Evolutionary conservation across 2,888 invertebrate species (phyloP).

Genomic region (Neoitamus cyanurus): DNA sequence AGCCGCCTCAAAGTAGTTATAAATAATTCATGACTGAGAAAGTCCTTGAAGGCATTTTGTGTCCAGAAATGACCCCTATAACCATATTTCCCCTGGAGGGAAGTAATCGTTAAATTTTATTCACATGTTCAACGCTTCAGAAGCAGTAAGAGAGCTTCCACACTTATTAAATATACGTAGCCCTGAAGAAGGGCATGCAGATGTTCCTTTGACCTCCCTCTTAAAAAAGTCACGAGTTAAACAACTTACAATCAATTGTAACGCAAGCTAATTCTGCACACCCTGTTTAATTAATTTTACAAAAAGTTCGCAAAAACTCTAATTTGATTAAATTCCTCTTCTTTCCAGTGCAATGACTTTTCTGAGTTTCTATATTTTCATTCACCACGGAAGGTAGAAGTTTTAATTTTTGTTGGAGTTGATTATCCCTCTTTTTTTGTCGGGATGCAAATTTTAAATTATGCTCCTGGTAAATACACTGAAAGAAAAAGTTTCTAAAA

Average conservation of each 20-base stretch:
- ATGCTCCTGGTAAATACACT: too few species aligned
- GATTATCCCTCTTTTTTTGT: not conserved
- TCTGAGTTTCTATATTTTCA: not conserved
- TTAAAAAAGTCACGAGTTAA: not conserved
- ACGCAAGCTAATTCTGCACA: not conserved
- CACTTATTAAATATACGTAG: not conserved
- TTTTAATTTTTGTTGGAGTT: not conserved
- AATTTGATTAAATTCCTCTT: not conserved
- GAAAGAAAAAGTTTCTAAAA: too few species aligned
- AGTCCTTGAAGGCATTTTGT: not conserved
- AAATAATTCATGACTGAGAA: conserved; percentile 1
- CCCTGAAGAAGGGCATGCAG: not conserved
- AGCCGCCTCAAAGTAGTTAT: not conserved
- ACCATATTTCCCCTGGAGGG: not conserved
- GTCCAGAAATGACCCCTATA: not conserved
- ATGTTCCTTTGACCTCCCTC: not conserved
- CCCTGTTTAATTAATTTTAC: not conserved
- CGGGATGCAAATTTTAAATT: too few species aligned
- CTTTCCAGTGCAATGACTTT: not conserved
- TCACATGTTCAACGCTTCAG: not conserved
- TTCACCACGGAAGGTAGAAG: not conserved
- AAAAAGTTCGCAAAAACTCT: not conserved
- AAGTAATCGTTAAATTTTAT: not conserved
- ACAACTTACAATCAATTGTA: not conserved
- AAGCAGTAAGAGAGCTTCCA: not conserved